A percentile compares a stretch with the other conserved stretches of the same genome.
phyloP scores from a whole-genome alignment of 2,113 vertebrate species.

The Tragelaphus scriptus region DNA sequence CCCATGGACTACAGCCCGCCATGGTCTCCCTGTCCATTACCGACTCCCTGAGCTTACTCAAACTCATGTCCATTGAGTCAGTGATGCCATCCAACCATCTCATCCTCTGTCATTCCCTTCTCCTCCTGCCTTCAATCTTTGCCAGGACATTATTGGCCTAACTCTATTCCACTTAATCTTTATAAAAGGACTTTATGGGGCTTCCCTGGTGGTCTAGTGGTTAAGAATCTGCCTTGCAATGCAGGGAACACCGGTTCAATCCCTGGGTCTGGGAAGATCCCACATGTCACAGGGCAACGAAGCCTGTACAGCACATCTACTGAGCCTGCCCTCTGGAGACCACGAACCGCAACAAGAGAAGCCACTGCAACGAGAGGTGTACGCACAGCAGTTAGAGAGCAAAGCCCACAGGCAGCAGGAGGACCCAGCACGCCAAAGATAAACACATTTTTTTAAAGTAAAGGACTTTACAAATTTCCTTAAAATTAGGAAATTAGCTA shows the following conservation, averaged over 20 bases:
- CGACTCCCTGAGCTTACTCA: neutral
- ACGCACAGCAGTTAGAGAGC: neutral
- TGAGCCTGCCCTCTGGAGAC: neutral
- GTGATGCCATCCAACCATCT: neutral
- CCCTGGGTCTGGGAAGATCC: neutral
- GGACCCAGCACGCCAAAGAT: neutral
- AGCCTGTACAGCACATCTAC: neutral
- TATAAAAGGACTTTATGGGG: neutral
- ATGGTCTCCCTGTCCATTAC: neutral
- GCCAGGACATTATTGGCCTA: neutral
- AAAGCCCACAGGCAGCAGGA: neutral
- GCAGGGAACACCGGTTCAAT: neutral
- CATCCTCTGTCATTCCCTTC: neutral
- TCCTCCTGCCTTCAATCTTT: neutral
- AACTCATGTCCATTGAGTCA: neutral
- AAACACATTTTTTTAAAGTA: neutral
- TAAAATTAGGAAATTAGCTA: neutral
- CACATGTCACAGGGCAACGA: neutral
- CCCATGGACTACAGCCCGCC: neutral
- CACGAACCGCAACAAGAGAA: accelerated
- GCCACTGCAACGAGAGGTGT: neutral
- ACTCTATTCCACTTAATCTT: neutral
- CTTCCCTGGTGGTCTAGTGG: neutral
- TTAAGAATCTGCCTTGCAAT: neutral
- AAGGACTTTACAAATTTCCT: neutral